Base-by-base conservation (phyloP, 2,113 vertebrate species). In the Tetrao urogallus region DNA sequence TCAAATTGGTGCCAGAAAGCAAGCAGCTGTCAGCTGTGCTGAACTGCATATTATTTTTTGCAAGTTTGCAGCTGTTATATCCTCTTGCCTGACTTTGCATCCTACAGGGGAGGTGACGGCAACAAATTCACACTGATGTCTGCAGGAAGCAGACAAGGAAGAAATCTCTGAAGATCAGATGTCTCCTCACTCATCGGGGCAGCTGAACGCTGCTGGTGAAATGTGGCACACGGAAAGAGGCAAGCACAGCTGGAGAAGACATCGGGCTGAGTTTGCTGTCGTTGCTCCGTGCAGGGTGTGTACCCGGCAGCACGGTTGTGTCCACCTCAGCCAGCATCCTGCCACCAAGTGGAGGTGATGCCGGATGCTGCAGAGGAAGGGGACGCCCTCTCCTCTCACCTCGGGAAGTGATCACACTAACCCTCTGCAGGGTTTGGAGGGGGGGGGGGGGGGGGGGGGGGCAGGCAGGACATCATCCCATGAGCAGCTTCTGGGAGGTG, bases 291-390 rank as follows among this genome's bases (percentile, higher is more conserved):
- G 45, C 73, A 87, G 73, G 40, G 54, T 0, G 3, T 25, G 88
- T n/a, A 78, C n/a, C 65, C 85, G 24, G 25, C 24, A 10, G 42
- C 50, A 18, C 0, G 0, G 74, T 92, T 82, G 75, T 7, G 34
- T 76, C 65, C 79, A 78, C 27, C 1, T 6, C 1, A 2, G 69
- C 50, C 75, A 76, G 90, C 78, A 93, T 95, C 95, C 96, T 94
- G 92, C 85, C 1, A 8, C 61, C n/a, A 80, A 73, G 77, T 1
- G 8, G 60, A 42, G 42, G 3, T 24, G 61, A 43, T 63, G 89
- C 88, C 71, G 28, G 96, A 96, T 89, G 92, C 84, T 89, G 18
- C 36, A 28, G 70, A 94, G 96, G 96, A 97, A 97, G 93, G 83
- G 93, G 86, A 96, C 91, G 2, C 94, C 94, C 86, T 95, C 77